A percentile compares a stretch with the other conserved stretches of the same genome.
These are phyloP conservation scores for Recurvirostra avosetta DNA, from an alignment of 2,113 vertebrate species.

Conservation along the genomic window DNA sequence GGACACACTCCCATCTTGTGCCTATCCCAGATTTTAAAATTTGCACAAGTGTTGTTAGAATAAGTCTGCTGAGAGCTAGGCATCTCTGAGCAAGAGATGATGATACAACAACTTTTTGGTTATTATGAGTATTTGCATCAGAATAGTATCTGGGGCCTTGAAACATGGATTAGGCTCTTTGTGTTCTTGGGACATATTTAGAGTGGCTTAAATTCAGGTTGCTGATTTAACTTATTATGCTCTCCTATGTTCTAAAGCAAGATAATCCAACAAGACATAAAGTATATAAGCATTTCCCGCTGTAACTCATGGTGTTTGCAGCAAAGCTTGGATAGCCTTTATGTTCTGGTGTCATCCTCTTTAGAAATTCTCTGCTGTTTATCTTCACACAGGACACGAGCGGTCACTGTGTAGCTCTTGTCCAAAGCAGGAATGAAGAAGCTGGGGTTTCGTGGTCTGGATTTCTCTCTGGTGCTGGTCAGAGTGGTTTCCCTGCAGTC, in stretches of 20 bases:
- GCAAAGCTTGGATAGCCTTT: neutral
- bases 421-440: neutral
- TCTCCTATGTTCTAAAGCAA: neutral
- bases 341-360: neutral
- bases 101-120: neutral
- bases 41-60: neutral
- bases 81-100: neutral
- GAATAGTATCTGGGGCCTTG: neutral
- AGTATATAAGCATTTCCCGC: neutral
- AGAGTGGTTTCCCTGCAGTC: neutral
- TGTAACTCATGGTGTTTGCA: neutral
- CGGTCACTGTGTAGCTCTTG: neutral
- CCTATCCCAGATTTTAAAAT: neutral
- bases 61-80: neutral
- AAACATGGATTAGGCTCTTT: neutral
- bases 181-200: neutral
- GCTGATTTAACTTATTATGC: neutral
- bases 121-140: neutral
- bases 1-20: neutral
- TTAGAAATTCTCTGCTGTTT: neutral
- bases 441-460: neutral
- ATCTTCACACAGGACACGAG: fast-evolving
- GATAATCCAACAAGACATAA: neutral
- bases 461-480: neutral
- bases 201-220: neutral